Conservation (phyloP, 2,113 vertebrate genomes). For the Tetrax tetrax region DNA sequence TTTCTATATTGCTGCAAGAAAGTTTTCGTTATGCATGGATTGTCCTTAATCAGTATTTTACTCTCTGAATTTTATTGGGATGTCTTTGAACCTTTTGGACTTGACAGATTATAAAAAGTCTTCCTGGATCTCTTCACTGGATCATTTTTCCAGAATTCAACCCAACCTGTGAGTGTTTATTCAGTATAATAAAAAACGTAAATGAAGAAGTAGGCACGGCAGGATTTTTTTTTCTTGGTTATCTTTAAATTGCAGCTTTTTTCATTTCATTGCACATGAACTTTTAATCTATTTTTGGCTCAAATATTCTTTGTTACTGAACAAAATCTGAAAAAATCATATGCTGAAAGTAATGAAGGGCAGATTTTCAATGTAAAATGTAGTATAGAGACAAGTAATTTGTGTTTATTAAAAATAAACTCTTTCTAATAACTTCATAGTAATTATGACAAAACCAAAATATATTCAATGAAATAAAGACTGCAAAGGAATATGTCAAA, state of each 20-base stretch:
- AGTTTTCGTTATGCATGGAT: neutral
- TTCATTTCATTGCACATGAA: neutral
- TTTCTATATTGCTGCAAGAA: neutral
- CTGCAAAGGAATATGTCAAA: neutral
- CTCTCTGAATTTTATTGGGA: neutral
- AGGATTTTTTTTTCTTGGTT: neutral
- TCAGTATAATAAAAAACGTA: neutral
- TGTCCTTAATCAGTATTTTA: neutral
- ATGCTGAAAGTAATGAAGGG: neutral
- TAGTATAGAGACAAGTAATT: neutral
- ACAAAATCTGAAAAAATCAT: neutral
- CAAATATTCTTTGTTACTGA: neutral
- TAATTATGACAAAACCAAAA: neutral
- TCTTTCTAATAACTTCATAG: neutral
- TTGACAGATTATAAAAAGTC: neutral
- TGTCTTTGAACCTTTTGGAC: neutral
- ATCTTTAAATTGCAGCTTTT: neutral
- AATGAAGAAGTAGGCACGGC: neutral
- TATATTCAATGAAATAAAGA: neutral
- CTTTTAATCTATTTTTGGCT: neutral
- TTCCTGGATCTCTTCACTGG: neutral
- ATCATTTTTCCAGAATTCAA: neutral
- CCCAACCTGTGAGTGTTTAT: neutral
- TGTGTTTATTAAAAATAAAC: neutral
- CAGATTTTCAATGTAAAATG: neutral